Conservation (phyloP, 2,797 vertebrate genomes). For the Acrocephalus scirpaceus region DNA sequence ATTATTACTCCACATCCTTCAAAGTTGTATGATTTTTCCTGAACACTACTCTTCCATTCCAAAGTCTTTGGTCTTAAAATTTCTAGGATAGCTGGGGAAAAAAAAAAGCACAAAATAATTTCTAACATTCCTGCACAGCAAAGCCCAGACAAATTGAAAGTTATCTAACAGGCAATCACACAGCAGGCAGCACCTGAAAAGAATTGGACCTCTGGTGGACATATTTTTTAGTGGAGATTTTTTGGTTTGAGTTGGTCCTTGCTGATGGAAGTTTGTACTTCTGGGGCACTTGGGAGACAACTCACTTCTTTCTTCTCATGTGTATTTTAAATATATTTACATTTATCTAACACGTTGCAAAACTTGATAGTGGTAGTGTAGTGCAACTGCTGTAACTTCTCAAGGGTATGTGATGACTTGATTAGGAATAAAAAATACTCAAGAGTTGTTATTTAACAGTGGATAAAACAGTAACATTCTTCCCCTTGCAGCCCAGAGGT, state of each 20-base stretch:
- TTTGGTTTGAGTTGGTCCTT: background rate
- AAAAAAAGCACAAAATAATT: rapidly evolving
- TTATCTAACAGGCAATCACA: background rate
- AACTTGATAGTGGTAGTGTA: background rate
- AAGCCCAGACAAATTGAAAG: background rate
- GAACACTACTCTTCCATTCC: background rate
- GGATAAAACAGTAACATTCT: background rate
- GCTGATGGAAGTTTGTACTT: background rate
- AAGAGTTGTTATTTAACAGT: background rate
- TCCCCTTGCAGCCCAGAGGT: background rate
- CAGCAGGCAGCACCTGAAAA: background rate
- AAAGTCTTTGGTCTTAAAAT: background rate
- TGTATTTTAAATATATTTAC: background rate
- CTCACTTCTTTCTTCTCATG: background rate
- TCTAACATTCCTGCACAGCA: background rate
- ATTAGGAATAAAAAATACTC: background rate
- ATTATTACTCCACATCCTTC: background rate
- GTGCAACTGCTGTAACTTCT: background rate
- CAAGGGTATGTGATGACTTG: background rate
- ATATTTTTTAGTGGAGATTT: background rate
- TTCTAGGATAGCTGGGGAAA: background rate
- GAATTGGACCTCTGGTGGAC: background rate
- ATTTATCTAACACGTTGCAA: background rate
- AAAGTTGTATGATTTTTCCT: background rate
- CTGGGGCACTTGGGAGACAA: background rate